Evolutionary conservation across 2,888 invertebrate species (phyloP), one percentile per base, ranked within the genome.

Genomic region (Agriopis leucophaearia): DNA sequence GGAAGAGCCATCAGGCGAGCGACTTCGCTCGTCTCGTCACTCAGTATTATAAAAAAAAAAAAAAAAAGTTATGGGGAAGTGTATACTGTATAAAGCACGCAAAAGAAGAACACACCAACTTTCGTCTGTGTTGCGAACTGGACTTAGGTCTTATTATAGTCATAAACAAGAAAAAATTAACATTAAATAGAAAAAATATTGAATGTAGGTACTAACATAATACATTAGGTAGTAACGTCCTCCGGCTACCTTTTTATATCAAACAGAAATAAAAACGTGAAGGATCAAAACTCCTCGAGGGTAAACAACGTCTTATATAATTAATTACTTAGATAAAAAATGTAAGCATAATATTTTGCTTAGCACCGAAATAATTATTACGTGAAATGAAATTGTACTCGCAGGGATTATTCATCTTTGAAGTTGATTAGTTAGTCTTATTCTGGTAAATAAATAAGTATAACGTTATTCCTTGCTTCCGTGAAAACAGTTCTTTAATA

Each of bases 221-320:
- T 52, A 66, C 54, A 57, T 40, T 48, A 8, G 7, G 42, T 50
- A 48, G 13, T 42, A 12, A 40, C 52, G 52, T 51, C 15, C 57
- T 42, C 38, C 44, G 47, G 47, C n/a, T 48, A 64, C 51, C 47
- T 36, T 16, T 38, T 42, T 40, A 48, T 40, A 27, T 16, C 10
- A 40, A 44, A 15, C 44, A 15, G n/a, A 16, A 18, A 57, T 56
- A 52, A 62, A 65, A 35, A 55, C 38, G 45, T 63, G 58, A 63
- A 69, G 64, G 65, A 58, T 63, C 15, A 27, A 55, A 47, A 61
- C 45, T 64, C 70, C 72, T 69, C 47, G 18, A 59, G 63, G 66
- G 52, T 70, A 73, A 78, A 50, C 44, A 64, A 70, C 72, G 75
- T 70, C 61, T 61, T 67, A 64, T 58, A 59, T 76, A 78, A 78